Conservation (phyloP, 2,797 vertebrate species). For the Pitangus sulphuratus region DNA sequence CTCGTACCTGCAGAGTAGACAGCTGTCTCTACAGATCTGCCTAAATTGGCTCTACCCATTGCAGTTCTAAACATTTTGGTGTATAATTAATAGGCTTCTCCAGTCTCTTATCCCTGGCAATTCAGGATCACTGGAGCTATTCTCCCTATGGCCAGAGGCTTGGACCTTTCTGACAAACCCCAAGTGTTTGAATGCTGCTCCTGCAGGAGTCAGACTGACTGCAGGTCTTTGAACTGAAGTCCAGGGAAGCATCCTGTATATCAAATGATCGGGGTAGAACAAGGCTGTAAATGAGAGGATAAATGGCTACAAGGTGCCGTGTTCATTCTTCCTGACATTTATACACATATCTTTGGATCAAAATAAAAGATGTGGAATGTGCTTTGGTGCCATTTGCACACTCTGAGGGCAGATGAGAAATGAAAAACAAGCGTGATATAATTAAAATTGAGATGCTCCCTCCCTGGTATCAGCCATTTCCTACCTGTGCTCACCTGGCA, state of each 20-base stretch:
- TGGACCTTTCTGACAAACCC: background rate
- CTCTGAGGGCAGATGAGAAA: background rate
- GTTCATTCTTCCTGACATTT: background rate
- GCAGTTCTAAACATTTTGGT: background rate
- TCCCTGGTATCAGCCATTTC: background rate
- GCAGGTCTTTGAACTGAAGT: background rate
- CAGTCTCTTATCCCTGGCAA: background rate
- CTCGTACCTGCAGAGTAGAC: background rate
- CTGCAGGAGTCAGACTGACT: background rate
- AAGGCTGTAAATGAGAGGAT: background rate
- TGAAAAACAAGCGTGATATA: background rate
- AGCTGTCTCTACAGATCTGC: background rate
- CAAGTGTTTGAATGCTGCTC: background rate
- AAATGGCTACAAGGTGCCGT: background rate
- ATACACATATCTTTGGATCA: background rate
- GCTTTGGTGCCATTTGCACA: background rate
- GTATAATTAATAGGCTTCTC: background rate
- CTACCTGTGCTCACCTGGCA: background rate
- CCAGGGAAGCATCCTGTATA: background rate
- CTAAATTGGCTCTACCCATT: background rate
- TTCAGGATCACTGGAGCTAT: background rate
- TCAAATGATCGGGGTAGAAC: background rate
- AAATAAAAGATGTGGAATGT: background rate
- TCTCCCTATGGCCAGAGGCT: background rate
- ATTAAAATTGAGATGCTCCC: background rate